Conservation (phyloP, 2,888 invertebrate species). For the Polyommatus iphigenia region DNA sequence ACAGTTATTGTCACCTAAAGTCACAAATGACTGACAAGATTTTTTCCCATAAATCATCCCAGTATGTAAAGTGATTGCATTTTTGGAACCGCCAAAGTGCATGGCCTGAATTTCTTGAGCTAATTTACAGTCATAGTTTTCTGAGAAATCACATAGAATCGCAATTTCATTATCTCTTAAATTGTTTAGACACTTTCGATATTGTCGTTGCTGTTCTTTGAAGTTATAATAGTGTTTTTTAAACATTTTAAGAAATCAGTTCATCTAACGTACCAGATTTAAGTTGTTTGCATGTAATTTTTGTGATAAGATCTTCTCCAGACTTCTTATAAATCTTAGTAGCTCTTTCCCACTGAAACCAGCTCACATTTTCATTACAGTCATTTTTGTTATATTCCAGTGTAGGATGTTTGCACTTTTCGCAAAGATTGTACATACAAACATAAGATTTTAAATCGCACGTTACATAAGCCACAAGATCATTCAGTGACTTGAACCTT, state of each 20-base stretch:
- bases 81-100: too few relatives aligned
- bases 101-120: not conserved
- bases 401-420: too few relatives aligned
- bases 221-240: conserved; percentile 13
- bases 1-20: not conserved
- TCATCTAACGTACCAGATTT: not conserved
- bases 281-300: too few relatives aligned
- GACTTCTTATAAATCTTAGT: too few relatives aligned
- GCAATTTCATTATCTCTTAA: not conserved
- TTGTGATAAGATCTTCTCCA: too few relatives aligned
- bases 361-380: too few relatives aligned
- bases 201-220: conserved; percentile 7
- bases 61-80: not conserved
- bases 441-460: too few relatives aligned
- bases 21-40: not conserved
- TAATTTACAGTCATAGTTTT: not conserved
- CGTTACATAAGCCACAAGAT: too few relatives aligned
- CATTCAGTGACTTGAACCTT: too few relatives aligned
- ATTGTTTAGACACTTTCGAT: conserved; percentile 3
- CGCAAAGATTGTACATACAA: too few relatives aligned
- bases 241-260: not conserved
- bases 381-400: too few relatives aligned
- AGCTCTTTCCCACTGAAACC: too few relatives aligned
- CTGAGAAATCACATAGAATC: conserved; percentile 16
- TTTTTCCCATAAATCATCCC: not conserved